These are phyloP conservation scores for Anas platyrhynchos DNA, from an alignment of 2,113 vertebrate genomes.

Conservation along the genomic window DNA sequence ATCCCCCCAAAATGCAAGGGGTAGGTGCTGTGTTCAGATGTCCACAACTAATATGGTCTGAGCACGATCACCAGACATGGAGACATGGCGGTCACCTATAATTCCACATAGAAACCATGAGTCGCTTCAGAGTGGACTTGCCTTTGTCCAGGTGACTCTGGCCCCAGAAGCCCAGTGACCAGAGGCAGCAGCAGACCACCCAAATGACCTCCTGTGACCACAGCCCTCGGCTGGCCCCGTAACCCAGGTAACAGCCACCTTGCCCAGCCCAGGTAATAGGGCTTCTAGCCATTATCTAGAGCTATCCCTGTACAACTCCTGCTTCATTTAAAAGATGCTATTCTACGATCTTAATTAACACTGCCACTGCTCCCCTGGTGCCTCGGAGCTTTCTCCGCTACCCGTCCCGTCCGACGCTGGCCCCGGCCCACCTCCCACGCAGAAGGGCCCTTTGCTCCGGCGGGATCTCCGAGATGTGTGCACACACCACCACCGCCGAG, in stretches of 20 bases:
- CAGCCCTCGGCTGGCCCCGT: neutral
- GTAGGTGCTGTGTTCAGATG: neutral
- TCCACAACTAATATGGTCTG: neutral
- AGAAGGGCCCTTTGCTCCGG: neutral
- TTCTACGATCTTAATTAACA: neutral
- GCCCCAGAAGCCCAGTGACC: neutral
- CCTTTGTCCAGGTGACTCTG: neutral
- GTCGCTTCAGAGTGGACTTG: neutral
- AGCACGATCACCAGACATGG: neutral
- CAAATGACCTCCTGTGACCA: neutral
- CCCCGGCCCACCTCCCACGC: neutral
- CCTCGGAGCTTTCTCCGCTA: neutral
- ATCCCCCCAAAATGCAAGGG: accelerated
- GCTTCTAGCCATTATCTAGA: neutral
- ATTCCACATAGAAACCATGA: neutral
- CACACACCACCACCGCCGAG: accelerated
- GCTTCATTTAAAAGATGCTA: accelerated
- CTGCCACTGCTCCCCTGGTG: neutral
- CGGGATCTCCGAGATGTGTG: neutral
- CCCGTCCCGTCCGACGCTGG: neutral
- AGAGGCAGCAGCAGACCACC: neutral
- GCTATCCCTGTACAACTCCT: neutral
- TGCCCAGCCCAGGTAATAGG: neutral
- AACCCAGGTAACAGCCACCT: neutral
- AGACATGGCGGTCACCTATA: neutral